Evolutionary conservation across 1,140 invertebrate species (phyloP).

Genomic region (Acromyrmex charruanus): DNA sequence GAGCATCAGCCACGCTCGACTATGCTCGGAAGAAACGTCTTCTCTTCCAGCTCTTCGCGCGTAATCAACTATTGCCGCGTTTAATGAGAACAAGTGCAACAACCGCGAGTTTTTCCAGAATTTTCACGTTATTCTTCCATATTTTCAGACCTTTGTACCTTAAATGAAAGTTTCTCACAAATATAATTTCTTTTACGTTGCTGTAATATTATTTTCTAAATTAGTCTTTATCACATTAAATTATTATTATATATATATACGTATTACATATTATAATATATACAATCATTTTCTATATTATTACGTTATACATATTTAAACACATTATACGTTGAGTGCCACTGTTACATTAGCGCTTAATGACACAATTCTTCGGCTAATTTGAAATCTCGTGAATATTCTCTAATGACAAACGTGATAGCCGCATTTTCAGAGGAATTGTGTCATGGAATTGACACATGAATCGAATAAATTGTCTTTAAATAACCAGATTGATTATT

Average conservation of each 20-base stretch:
- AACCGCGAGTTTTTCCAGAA: conserved; percentile 1
- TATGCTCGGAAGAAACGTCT: background rate
- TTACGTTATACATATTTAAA: background rate
- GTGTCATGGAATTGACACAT: background rate
- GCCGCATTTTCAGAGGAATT: background rate
- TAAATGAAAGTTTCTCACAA: background rate
- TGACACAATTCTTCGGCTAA: background rate
- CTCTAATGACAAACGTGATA: background rate
- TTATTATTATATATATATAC: background rate
- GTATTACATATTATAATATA: too few relatives aligned
- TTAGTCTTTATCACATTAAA: background rate
- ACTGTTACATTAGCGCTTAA: background rate
- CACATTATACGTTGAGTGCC: background rate
- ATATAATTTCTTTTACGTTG: background rate
- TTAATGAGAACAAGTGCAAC: conserved; percentile 39
- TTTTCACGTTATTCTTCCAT: background rate
- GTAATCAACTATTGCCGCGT: conserved; percentile 54
- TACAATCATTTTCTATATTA: background rate
- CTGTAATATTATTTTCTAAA: background rate
- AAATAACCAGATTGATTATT: background rate
- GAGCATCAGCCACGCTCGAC: conserved; percentile 56
- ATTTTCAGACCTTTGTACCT: background rate
- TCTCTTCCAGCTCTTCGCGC: conserved; percentile 34
- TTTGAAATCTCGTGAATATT: conserved; percentile 12
- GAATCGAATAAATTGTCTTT: background rate